Base-by-base conservation (phyloP, 2,113 vertebrate genomes). In the Crotalus viridis region DNA sequence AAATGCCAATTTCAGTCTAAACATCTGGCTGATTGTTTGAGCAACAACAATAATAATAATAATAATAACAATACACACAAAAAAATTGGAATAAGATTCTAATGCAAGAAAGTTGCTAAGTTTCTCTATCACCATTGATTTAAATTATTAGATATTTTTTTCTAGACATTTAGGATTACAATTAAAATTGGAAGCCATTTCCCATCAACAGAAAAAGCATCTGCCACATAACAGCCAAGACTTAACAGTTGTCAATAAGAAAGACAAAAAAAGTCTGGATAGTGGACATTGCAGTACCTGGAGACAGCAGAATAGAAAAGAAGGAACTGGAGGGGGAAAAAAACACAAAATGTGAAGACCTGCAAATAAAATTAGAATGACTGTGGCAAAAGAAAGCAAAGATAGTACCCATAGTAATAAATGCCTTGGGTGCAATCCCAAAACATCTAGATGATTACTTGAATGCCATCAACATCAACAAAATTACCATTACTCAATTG, bases 91-190 rank as follows among this genome's bases (percentile, higher is more conserved):
- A 86, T 48, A 48, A 86, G 57, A 55, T 57, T 28, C 2, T 19
- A 15, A 86, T 81, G 39, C 33, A 81, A 0, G 90, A 89, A 54
- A 94, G 81, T 91, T 93, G 51, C 51, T 85, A 13, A 59, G 90
- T 93, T 85, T 43, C 1, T 64, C 21, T 90, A n/a, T 52, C 48
- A 93, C 91, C 89, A 89, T 48, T 91, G 0, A 74, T 86, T 39
- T 93, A 74, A 96, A 48, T 4, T 89, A 26, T 28, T 55, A 91
- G 92, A 85, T 46, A 85, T 59, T 24, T 3, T 69, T 93, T 96
- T 52, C 4, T 0, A 91, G 0, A 12, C 94, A 74, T 94, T 92
- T 26, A 96, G 39, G 93, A 85, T 43, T 46, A 21, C 90, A 89
- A 85, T 87, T 88, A 87, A 95, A 90, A 86, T 81, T 2, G 69